phyloP scores from a whole-genome alignment of 2,113 vertebrate species.

The Zosterops pallidus region DNA sequence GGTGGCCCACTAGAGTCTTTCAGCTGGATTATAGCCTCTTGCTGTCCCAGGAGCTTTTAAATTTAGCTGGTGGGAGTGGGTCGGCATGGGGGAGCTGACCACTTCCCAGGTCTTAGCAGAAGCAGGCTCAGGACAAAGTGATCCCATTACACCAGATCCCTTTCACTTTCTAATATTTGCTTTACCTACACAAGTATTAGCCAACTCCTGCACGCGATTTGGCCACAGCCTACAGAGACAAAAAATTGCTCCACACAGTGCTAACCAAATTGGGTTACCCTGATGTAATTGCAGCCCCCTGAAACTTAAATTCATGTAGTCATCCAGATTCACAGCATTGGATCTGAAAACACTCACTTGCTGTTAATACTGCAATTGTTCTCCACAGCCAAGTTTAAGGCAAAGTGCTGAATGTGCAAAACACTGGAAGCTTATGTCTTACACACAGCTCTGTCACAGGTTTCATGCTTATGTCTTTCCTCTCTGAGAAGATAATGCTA shows the following conservation, averaged over 20 bases:
- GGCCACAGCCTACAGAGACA: background rate
- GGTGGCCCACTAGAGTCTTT: background rate
- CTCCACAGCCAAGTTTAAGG: background rate
- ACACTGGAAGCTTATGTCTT: background rate
- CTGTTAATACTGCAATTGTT: background rate
- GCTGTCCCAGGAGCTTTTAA: background rate
- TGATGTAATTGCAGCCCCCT: background rate
- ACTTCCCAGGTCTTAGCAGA: background rate
- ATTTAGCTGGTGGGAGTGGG: background rate
- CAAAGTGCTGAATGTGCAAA: background rate
- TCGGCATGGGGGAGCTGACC: rapidly evolving
- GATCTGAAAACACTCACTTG: background rate
- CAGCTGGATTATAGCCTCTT: background rate
- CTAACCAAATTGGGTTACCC: background rate
- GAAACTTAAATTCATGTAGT: background rate
- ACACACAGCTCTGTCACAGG: background rate
- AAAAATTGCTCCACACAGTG: background rate
- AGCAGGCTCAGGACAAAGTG: background rate
- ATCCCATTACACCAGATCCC: background rate
- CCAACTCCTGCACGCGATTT: background rate
- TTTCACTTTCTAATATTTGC: background rate
- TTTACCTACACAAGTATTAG: background rate
- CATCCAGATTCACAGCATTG: background rate
- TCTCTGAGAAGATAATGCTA: background rate
- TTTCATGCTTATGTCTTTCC: background rate